These are phyloP conservation scores for Alectura lathami DNA, from an alignment of 2,113 vertebrate species.

Conservation along the genomic window DNA sequence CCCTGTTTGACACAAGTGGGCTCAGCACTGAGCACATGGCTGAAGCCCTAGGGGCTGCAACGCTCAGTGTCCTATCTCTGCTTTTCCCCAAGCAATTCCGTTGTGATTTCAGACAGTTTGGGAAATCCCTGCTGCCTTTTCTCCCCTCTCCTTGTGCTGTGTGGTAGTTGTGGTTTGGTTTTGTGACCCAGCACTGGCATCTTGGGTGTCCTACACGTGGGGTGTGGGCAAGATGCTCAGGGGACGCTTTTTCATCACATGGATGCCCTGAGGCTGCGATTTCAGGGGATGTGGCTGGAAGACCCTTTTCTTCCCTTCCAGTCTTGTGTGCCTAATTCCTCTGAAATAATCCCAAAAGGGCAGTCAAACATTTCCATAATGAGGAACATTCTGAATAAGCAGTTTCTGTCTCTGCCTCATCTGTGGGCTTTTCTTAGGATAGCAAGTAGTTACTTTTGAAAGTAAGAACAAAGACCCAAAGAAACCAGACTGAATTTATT, in stretches of 20 bases:
- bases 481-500: conserved; percentile 50
- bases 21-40: not conserved
- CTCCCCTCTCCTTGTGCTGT: not conserved
- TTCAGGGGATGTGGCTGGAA: not conserved
- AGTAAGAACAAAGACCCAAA: conserved; percentile 43
- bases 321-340: conserved; percentile 54
- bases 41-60: not conserved
- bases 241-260: not conserved
- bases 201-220: fast-evolving
- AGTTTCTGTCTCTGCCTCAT: conserved; percentile 46
- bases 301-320: conserved; percentile 59
- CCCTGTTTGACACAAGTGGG: not conserved
- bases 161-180: not conserved
- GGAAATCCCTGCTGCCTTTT: not conserved
- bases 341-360: conserved; percentile 39
- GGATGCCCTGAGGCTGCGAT: not conserved
- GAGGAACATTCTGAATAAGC: conserved; percentile 42
- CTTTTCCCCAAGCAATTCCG: not conserved
- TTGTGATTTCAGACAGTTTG: not conserved
- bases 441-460: conserved; percentile 55
- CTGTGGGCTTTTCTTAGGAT: conserved; percentile 47
- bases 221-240: not conserved
- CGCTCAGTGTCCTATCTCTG: fast-evolving
- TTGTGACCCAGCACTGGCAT: not conserved
- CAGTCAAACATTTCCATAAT: conserved; percentile 56